Conservation (phyloP, 2,113 vertebrate genomes). For the Catharus fuscescens region DNA sequence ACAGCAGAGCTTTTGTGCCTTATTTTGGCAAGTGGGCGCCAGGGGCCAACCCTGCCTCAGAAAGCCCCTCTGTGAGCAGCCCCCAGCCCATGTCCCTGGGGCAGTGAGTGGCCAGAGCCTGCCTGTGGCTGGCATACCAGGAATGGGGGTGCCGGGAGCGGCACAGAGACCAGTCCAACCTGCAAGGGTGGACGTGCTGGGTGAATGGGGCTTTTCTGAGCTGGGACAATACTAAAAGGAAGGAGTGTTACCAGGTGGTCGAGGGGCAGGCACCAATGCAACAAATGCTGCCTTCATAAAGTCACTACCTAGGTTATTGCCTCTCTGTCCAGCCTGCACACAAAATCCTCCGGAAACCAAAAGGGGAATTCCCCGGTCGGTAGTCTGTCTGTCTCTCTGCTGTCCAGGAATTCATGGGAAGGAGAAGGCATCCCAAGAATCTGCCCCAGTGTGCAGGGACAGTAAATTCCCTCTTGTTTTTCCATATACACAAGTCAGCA, state of each 20-base stretch:
- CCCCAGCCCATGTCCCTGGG: neutral
- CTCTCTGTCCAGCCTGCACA: neutral
- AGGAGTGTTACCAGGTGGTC: constrained; percentile 51
- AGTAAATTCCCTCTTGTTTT: constrained; percentile 57
- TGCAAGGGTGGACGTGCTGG: neutral
- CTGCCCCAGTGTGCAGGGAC: constrained; percentile 22
- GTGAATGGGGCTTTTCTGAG: constrained; percentile 60
- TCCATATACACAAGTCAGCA: constrained; percentile 33
- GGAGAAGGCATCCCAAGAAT: constrained; percentile 56
- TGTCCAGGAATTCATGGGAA: constrained; percentile 60
- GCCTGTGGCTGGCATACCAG: accelerated
- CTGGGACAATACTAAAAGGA: neutral
- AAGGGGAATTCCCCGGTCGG: constrained; percentile 19
- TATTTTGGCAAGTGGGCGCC: neutral
- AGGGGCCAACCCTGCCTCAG: neutral
- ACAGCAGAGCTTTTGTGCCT: neutral
- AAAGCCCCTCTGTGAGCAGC: neutral
- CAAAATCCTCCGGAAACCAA: constrained; percentile 2
- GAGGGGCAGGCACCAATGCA: neutral
- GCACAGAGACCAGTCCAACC: neutral
- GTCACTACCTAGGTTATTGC: constrained; percentile 8
- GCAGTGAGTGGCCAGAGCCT: neutral
- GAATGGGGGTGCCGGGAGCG: neutral
- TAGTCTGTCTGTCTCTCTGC: constrained; percentile 42
- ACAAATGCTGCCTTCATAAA: constrained; percentile 52